Conservation (phyloP, 2,113 vertebrate genomes). For the Gasterosteus aculeatus region DNA sequence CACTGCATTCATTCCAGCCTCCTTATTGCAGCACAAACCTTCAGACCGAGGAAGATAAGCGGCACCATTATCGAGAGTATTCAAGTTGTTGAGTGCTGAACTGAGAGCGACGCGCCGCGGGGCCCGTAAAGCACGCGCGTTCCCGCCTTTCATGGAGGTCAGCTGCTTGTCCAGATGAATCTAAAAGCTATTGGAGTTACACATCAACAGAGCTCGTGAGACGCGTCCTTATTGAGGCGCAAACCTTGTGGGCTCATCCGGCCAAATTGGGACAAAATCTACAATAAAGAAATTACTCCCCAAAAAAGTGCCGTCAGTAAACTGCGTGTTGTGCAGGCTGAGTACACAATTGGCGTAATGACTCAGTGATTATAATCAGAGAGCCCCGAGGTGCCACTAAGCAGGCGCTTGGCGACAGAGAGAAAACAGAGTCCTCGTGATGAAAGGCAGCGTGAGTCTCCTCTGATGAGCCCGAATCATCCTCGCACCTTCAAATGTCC, state of each 20-base stretch:
- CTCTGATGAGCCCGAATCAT: conserved; percentile 34
- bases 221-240: conserved; percentile 6
- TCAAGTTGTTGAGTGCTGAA: conserved; percentile 68
- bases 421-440: conserved; percentile 38
- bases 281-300: not conserved
- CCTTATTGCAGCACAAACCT: conserved; percentile 27
- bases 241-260: not conserved
- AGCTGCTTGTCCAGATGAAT: conserved; percentile 17
- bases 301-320: conserved; percentile 20
- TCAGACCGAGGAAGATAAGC: conserved; percentile 51
- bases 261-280: not conserved
- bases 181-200: not conserved
- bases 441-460: conserved; percentile 35
- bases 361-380: conserved; percentile 60
- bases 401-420: conserved; percentile 30
- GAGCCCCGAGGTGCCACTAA: conserved; percentile 37
- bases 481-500: conserved; percentile 27
- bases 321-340: conserved; percentile 14
- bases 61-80: conserved; percentile 54
- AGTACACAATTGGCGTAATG: conserved; percentile 43
- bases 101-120: conserved; percentile 1
- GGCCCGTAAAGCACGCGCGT: conserved; percentile 28
- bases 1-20: conserved; percentile 46
- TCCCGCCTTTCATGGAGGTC: conserved; percentile 34
- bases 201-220: not conserved